Evolutionary conservation across 53 echinoderm and acorn worm species (phyloP), one percentile per base, ranked within the genome.

Genomic region (Echinarachnius parma): DNA sequence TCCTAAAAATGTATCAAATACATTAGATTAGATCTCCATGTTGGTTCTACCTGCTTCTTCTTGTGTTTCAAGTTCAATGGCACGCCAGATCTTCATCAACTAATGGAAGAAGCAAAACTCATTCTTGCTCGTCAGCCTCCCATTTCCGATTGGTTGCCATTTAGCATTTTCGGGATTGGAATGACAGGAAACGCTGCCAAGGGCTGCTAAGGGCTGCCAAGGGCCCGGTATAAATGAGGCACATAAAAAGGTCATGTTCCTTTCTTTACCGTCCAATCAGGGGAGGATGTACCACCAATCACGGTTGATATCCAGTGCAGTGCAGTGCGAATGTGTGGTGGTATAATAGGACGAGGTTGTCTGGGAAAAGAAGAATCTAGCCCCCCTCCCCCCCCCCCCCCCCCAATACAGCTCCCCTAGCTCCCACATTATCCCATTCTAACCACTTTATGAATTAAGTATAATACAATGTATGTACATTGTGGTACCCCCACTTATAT

Each of bases 171-270:
- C 32, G 27, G 68, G 50, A 31, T 31, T 50, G 68, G 37, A 68
- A 50, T 52, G 68, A 52, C 68, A 68, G 68, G 68, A 68, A 68
- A 68, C 36, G n/a, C n/a, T n/a, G n/a, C n/a, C n/a, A n/a, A n/a
- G n/a, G n/a, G n/a, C n/a, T n/a, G n/a, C n/a, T n/a, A n/a, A n/a
- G 22, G 18, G 22, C 27, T 45, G 65, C 44, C 65, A 65, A 65
- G 65, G 46, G 28, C 28, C 28, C 10, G 46, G 65, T 37, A 65
- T 27, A 65, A 65, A 27, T 1, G 29, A 14, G 65, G 22, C n/a
- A n/a, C n/a, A n/a, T n/a, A 65, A 7, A 65, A 65, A 65, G 65
- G 65, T 65, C 65, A 65, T 16, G n/a, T n/a, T n/a, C n/a, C n/a
- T n/a, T n/a, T 4, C 65, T 37, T 65, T 65, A 45, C 44, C 24